Evolutionary conservation across 2,113 vertebrate species (phyloP).

Genomic region (Clarias macrocephalus): DNA sequence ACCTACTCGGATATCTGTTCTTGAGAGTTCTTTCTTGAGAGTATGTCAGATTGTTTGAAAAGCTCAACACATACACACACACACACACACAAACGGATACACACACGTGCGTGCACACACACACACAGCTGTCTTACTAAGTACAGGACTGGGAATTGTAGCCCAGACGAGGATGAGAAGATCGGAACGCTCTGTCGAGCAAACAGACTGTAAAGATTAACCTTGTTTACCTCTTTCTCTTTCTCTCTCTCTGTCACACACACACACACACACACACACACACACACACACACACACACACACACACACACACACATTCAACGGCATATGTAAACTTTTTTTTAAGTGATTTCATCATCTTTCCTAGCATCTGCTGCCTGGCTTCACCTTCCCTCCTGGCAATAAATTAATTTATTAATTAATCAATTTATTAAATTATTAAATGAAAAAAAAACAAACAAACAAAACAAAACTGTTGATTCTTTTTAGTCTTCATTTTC

Average conservation of each 20-base stretch:
- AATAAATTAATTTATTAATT: not conserved
- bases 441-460: too few species aligned
- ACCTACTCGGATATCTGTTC: not conserved
- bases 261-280: not conserved
- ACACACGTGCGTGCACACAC: not conserved
- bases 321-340: not conserved
- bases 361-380: not conserved
- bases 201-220: constrained; percentile 33
- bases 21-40: constrained; percentile 16
- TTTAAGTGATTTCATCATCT: not conserved
- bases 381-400: not conserved
- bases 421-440: too few species aligned
- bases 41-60: constrained; percentile 9
- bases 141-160: constrained; percentile 20
- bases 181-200: constrained; percentile 6
- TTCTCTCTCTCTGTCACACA: not conserved
- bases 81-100: not conserved
- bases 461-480: not conserved
- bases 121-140: constrained; percentile 8
- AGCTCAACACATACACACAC: not conserved
- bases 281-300: not conserved
- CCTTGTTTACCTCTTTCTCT: constrained; percentile 7
- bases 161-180: constrained; percentile 15
- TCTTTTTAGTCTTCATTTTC: not conserved
- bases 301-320: not conserved